Conservation (phyloP, 2,113 vertebrate species). For the Brachyhypopomus gauderio region DNA sequence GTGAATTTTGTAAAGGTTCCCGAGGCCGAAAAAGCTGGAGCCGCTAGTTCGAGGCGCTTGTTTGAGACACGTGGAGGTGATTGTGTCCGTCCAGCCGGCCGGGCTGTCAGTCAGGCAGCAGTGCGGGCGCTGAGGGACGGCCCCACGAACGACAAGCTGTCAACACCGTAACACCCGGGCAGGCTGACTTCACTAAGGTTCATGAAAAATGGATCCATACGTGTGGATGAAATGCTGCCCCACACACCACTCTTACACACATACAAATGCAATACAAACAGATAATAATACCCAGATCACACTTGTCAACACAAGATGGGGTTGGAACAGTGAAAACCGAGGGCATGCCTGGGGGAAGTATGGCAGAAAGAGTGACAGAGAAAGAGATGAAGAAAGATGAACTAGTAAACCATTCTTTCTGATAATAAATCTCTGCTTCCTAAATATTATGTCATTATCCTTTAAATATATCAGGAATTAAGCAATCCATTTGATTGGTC, state of each 20-base stretch:
- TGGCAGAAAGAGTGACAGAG: not conserved
- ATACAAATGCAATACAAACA: slow-evolving; percentile 15
- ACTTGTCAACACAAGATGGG: slow-evolving; percentile 46
- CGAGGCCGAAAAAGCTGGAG: not conserved
- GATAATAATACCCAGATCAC: slow-evolving; percentile 12
- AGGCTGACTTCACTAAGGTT: slow-evolving; percentile 47
- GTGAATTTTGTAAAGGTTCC: slow-evolving; percentile 5
- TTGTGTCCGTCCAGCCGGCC: not conserved
- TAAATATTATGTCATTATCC: not conserved
- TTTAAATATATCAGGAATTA: not conserved
- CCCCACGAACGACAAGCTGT: slow-evolving; percentile 27
- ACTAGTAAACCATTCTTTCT: not conserved
- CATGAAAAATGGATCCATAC: slow-evolving; percentile 52
- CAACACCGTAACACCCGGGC: slow-evolving; percentile 36
- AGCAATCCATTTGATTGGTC: no score
- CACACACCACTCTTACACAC: not conserved
- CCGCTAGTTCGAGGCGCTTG: not conserved
- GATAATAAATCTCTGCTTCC: not conserved
- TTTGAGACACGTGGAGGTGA: not conserved
- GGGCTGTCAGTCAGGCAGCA: slow-evolving; percentile 30
- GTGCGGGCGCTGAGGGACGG: not conserved
- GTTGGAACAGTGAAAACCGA: slow-evolving; percentile 25
- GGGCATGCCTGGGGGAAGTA: not conserved
- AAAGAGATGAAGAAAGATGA: no score
- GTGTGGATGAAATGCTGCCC: slow-evolving; percentile 26